Evolutionary conservation across 2,888 invertebrate species (phyloP), one percentile per base, ranked within the genome.

Genomic region (Latrodectus elegans): DNA sequence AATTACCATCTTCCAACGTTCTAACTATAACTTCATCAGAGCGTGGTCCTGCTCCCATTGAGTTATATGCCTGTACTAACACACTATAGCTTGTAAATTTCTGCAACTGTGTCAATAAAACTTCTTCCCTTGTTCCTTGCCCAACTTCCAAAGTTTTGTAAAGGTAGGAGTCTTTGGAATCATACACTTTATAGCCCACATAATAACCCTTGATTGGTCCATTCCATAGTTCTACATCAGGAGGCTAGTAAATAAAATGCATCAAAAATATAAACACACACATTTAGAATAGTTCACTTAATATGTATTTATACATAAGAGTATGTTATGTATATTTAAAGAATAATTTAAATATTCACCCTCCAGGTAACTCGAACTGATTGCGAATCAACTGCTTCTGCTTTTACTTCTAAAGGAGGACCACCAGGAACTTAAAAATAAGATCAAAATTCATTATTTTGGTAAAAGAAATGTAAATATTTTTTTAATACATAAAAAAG

Each of bases 181-280:
- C 92, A 74, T 91, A 91, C 80, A 91, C 90, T 77, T 91, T 92
- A 90, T 89, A 90, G 15, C 90, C 90, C 49, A 90, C 88, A 70
- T 90, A 90, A 80, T 90, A 90, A 12, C 90, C 90, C 22, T 89
- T 88, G 11, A 90, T 84, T 10, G 90, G 88, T 38, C 90, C 90
- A 74, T 90, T 90, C 90, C 90, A 90, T 26, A 87, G 67, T 64
- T 90, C 90, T 49, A 74, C 93, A 76, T 95, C 95, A 38, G 96
- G 97, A 22, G 96, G 95, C 90, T 89, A 22, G 10, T 65, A 72
- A 52, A 64, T 17, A 22, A 22, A 22, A 22, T 22, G 22, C 22
- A 22, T 22, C 22, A 22, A 22, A 22, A 22, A 22, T 22, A 22
- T 22, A 22, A 22, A 22, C 22, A 22, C 1, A 22, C 22, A 22